phyloP scores from a whole-genome alignment of 1,140 invertebrate genomes.

The Schlechtendalia chinensis region DNA sequence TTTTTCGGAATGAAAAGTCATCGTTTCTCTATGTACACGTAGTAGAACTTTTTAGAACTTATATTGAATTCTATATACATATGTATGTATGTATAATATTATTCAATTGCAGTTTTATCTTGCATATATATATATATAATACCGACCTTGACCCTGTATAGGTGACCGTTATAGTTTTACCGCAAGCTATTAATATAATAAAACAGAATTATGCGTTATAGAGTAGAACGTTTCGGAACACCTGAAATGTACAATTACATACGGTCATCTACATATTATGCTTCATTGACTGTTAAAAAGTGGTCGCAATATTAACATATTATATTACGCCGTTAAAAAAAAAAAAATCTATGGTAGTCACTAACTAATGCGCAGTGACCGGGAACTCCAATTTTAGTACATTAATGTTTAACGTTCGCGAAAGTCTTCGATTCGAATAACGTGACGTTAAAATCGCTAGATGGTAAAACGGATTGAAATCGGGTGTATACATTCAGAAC shows the following conservation, averaged over 20 bases:
- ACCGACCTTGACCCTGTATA: constrained; percentile 13
- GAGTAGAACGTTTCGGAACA: neutral
- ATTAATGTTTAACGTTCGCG: neutral
- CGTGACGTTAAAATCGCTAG: neutral
- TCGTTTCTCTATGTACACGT: no score
- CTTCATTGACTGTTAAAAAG: neutral
- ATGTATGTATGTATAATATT: neutral
- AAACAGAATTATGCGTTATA: neutral
- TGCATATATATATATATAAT: neutral
- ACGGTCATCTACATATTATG: neutral
- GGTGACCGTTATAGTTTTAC: neutral
- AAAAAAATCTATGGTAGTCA: neutral
- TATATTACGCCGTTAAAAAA: constrained; percentile 1
- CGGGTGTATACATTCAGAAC: no score
- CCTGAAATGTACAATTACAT: neutral
- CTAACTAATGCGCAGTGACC: neutral
- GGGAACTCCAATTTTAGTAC: neutral
- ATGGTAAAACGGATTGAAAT: no score
- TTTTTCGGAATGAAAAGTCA: no score
- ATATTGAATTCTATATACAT: no score
- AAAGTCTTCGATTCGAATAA: neutral
- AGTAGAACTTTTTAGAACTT: no score
- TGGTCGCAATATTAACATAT: neutral
- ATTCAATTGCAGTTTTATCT: neutral
- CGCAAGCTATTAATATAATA: neutral